Evolutionary conservation across 2,113 vertebrate genomes (phyloP), one percentile per base, ranked within the genome.

Genomic region (Symphodus melops): DNA sequence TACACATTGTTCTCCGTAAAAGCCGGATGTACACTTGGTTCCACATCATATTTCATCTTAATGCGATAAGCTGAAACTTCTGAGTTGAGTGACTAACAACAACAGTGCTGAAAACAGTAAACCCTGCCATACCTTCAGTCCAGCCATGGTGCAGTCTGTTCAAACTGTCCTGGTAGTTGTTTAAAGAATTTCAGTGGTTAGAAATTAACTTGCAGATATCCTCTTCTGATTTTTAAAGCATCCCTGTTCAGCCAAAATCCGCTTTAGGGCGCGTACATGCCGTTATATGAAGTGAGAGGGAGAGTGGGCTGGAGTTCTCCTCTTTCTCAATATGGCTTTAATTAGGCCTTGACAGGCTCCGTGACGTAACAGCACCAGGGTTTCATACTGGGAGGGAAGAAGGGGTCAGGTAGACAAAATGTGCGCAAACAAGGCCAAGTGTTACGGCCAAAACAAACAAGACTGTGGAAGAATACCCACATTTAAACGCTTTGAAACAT

Each of bases 81-180:
- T 33, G 28, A 33, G 28, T 2, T 16, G 13, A 16, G 25, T 25
- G 25, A 25, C 25, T 25, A 25, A 25, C 25, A 25, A 25, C 1
- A 33, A 68, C 3, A 56, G 11, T 9, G 36, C 44, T 49, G 0
- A 42, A 37, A 14, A 10, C 11, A 56, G 10, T 13, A n/a, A 64
- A 72, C 2, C 36, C 46, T 13, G 56, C 51, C 95, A 95, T 95
- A 99, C 97, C 96, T 97, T 95, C 33, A 98, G 82, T 75, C 90
- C 93, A 0, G 91, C 80, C 97, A 97, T 96, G 66, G 37, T 91
- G 48, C 0, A 19, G 54, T 83, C 64, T 76, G 78, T 69, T 54
- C 1, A 67, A 75, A 48, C 11, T 36, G 37, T 36, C 46, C n/a
- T 68, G 1, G 19, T 36, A 44, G 28, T 46, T 70, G 39, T 28